A percentile compares a stretch with the other conserved stretches of the same genome.
Conservation (phyloP, 1,140 invertebrate species). For the Lucilia sericata region DNA sequence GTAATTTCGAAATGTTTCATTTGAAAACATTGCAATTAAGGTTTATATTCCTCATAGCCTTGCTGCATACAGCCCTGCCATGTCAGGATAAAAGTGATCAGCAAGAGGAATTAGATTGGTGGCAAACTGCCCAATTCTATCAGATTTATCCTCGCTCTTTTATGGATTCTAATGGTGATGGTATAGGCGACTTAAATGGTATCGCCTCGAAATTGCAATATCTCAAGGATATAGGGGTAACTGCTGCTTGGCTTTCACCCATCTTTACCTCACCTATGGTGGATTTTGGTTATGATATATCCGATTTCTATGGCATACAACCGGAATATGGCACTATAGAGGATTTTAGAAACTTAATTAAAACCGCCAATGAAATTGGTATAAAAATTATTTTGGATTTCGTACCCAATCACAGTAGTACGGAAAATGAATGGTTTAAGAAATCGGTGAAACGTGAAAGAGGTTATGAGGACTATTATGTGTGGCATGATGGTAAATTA, state of each 20-base stretch:
- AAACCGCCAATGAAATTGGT: conserved; percentile 69
- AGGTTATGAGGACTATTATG: conserved; percentile 77
- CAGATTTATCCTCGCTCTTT: conserved; percentile 80
- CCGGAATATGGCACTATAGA: conserved; percentile 77
- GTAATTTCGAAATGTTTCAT: neutral
- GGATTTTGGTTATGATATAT: conserved; percentile 78
- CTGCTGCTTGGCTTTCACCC: conserved; percentile 78
- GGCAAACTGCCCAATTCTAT: conserved; percentile 76
- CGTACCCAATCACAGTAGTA: conserved; percentile 80
- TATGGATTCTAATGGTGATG: conserved; percentile 77
- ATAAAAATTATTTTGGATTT: conserved; percentile 66
- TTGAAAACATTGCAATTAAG: neutral
- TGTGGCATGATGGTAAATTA: conserved; percentile 74
- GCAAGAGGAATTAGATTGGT: conserved; percentile 71
- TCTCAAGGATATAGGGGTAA: conserved; percentile 71
- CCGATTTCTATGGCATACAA: conserved; percentile 79
- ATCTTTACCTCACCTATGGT: conserved; percentile 78
- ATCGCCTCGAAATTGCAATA: conserved; percentile 71
- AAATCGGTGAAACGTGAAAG: conserved; percentile 72
- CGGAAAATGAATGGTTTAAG: conserved; percentile 78
- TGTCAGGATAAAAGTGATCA: conserved; percentile 13
- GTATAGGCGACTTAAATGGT: conserved; percentile 73
- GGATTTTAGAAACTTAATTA: conserved; percentile 78
- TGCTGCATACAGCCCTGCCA: neutral
- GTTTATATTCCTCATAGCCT: neutral